Conservation (phyloP, 2,797 vertebrate genomes). For the Philypnodon macrostomus region DNA sequence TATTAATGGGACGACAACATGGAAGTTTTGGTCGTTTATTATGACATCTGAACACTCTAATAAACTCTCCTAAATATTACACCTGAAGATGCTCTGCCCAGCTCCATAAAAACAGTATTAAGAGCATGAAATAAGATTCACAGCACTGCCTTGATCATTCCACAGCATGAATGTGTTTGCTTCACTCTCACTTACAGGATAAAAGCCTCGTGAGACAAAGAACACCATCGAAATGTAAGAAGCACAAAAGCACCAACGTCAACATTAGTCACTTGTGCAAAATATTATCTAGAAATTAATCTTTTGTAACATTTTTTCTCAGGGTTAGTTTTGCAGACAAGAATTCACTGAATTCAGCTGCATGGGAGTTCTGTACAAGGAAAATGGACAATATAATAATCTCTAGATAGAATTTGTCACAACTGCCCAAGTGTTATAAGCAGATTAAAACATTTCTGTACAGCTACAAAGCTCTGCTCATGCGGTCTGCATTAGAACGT, state of each 20-base stretch:
- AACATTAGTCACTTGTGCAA: constrained; percentile 42
- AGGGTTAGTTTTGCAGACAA: constrained; percentile 30
- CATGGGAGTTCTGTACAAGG: constrained; percentile 17
- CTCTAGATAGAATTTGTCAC: constrained; percentile 52
- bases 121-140: constrained; percentile 75
- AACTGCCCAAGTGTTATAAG: constrained; percentile 36
- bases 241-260: constrained; percentile 70
- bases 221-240: constrained; percentile 62
- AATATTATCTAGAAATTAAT: constrained; percentile 52
- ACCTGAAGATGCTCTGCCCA: constrained; percentile 69
- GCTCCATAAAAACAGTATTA: constrained; percentile 74
- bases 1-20: constrained; percentile 24
- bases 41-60: constrained; percentile 76
- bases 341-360: constrained; percentile 16
- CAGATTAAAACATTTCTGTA: constrained; percentile 52
- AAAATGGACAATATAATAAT: constrained; percentile 17
- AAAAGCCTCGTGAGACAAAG: constrained; percentile 60
- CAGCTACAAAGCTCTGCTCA: constrained; percentile 60
- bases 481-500: constrained; percentile 45
- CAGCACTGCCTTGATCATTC: constrained; percentile 72
- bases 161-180: constrained; percentile 55
- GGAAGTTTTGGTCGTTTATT: constrained; percentile 73
- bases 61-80: constrained; percentile 77
- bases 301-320: constrained; percentile 27
- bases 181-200: constrained; percentile 35